phyloP scores from a whole-genome alignment of 1,140 invertebrate genomes.

The Arctopsyche grandis region DNA sequence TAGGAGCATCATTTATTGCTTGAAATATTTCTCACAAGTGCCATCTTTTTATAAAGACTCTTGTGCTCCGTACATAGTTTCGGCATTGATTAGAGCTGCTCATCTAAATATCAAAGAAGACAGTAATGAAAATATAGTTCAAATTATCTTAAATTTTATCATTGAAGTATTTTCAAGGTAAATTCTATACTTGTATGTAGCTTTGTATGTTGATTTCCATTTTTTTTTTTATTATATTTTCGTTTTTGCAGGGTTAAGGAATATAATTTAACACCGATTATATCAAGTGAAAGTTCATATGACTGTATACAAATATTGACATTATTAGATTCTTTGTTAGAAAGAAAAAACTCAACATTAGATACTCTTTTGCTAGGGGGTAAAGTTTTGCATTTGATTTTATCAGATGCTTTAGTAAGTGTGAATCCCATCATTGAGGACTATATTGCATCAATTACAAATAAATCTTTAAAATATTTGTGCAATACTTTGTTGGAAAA shows the following conservation, averaged over 20 bases:
- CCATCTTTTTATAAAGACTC: conserved; percentile 47
- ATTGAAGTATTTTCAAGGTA: conserved; percentile 47
- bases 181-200: conserved; percentile 7
- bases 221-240: background rate
- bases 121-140: conserved; percentile 32
- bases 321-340: conserved; percentile 38
- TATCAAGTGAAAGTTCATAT: conserved; percentile 44
- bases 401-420: conserved; percentile 17
- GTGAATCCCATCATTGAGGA: conserved; percentile 36
- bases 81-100: conserved; percentile 42
- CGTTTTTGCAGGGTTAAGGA: conserved; percentile 41
- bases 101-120: conserved; percentile 51
- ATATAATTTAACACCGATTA: conserved; percentile 32
- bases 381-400: conserved; percentile 42
- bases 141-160: conserved; percentile 42
- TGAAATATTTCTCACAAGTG: conserved; percentile 42
- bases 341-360: conserved; percentile 17
- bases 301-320: conserved; percentile 46
- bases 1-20: conserved; percentile 49
- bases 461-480: conserved; percentile 9
- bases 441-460: background rate
- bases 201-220: background rate
- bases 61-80: conserved; percentile 40
- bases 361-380: conserved; percentile 43
- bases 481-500: conserved; percentile 8